phyloP scores from a whole-genome alignment of 1,140 invertebrate species.

The Sycobia sp. region DNA sequence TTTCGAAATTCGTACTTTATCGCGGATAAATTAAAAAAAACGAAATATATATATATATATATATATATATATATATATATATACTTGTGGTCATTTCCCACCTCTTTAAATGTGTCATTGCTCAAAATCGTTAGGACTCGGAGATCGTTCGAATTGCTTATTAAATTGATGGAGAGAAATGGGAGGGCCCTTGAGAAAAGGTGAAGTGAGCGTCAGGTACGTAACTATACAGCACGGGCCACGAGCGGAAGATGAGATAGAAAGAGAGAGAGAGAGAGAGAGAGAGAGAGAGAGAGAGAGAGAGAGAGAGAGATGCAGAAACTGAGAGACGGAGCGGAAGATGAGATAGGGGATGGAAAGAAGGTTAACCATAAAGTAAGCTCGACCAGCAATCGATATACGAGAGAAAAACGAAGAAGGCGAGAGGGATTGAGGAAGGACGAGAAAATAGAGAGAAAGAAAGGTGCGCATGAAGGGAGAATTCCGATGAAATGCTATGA shows the following conservation, averaged over 20 bases:
- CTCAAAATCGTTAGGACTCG: no score
- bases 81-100: no score
- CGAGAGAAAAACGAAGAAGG: background rate
- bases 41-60: no score
- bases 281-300: no score
- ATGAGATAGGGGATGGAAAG: background rate
- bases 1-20: no score
- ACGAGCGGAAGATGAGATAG: background rate
- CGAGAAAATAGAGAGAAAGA: no score
- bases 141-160: slow-evolving; percentile 35
- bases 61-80: no score
- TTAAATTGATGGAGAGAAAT: slow-evolving; percentile 34
- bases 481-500: slow-evolving; percentile 37
- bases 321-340: slow-evolving; percentile 12
- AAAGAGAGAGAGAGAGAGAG: slow-evolving; percentile 2
- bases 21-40: no score
- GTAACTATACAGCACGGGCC: slow-evolving; percentile 23
- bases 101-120: no score
- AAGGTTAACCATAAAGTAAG: slow-evolving; percentile 2
- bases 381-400: slow-evolving; percentile 19
- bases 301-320: no score
- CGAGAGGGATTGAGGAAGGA: no score
- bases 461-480: no score
- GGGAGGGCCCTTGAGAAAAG: slow-evolving; percentile 13
- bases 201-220: background rate